Conservation (phyloP, 1,140 invertebrate genomes). For the Drosophila mojavensis region DNA sequence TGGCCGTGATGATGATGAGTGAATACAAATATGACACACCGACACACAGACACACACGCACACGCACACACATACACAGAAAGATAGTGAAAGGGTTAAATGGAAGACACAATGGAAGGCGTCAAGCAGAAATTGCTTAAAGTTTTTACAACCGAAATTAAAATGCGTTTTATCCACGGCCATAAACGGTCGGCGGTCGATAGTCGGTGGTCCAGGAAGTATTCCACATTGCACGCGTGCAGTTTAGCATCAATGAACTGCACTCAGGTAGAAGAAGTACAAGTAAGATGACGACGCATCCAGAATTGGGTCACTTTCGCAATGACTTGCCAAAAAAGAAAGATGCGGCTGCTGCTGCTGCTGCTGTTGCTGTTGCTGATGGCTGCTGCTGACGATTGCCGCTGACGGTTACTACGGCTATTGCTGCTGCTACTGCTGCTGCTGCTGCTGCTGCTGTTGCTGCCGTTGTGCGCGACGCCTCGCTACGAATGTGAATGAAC, state of each 20-base stretch:
- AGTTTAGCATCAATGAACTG: conserved; percentile 71
- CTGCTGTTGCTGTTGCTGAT: conserved; percentile 4
- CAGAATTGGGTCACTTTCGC: conserved; percentile 79
- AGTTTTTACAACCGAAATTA: conserved; percentile 74
- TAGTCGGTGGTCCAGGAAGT: conserved; percentile 59
- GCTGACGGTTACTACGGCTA: conserved; percentile 13
- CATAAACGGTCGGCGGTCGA: conserved; percentile 54
- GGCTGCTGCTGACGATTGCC: conserved; percentile 27
- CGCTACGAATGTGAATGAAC: conserved; percentile 82
- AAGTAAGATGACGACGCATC: conserved; percentile 28
- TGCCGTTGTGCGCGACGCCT: conserved; percentile 69
- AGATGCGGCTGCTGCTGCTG: conserved; percentile 47
- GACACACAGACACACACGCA: conserved; percentile 7
- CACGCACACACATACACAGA: conserved; percentile 12
- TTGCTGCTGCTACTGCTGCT: conserved; percentile 53
- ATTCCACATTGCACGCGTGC: conserved; percentile 60
- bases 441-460: conserved; percentile 13
- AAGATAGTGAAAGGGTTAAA: conserved; percentile 74
- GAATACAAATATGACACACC: conserved; percentile 37
- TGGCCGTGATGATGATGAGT: conserved; percentile 63
- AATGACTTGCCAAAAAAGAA: conserved; percentile 77
- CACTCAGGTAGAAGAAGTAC: conserved; percentile 40
- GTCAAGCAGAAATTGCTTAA: conserved; percentile 57
- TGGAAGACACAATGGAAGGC: conserved; percentile 69
- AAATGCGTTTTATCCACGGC: conserved; percentile 75